Evolutionary conservation across 2,888 invertebrate genomes (phyloP).

Genomic region (Villa cingulata): DNA sequence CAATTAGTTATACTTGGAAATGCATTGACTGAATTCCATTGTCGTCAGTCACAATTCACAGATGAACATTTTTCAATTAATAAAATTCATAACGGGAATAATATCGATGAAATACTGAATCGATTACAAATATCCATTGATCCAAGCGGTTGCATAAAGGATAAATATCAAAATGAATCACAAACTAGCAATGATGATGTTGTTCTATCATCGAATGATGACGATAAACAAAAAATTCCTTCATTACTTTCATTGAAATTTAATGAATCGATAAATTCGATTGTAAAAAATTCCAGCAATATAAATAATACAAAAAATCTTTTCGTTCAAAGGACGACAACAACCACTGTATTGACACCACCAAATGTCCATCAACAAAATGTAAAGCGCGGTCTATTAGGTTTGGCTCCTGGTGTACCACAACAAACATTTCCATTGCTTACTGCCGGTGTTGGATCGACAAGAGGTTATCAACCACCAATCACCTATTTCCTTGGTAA

Average conservation of each 20-base stretch:
- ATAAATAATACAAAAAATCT: no score
- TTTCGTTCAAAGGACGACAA: no score
- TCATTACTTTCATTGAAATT: not conserved
- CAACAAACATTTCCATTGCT: no score
- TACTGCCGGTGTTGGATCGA: no score
- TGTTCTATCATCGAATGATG: not conserved
- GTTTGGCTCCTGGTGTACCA: conserved; percentile 2
- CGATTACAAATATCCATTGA: conserved; percentile 3
- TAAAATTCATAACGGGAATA: not conserved
- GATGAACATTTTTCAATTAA: not conserved
- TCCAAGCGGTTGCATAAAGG: not conserved
- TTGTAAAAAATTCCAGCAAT: no score
- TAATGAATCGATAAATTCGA: not conserved
- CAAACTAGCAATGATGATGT: no score
- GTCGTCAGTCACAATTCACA: not conserved
- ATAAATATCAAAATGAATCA: not conserved
- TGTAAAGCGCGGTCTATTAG: conserved; percentile 5
- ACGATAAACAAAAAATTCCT: no score
- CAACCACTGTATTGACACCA: no score
- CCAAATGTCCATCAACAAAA: no score
- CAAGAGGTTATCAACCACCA: no score
- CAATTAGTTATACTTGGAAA: not conserved
- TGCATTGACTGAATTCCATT: conserved; percentile 4
- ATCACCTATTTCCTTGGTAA: no score
- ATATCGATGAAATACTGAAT: not conserved